phyloP scores from a whole-genome alignment of 2,797 vertebrate genomes.

The Micropoecilia bifurca region DNA sequence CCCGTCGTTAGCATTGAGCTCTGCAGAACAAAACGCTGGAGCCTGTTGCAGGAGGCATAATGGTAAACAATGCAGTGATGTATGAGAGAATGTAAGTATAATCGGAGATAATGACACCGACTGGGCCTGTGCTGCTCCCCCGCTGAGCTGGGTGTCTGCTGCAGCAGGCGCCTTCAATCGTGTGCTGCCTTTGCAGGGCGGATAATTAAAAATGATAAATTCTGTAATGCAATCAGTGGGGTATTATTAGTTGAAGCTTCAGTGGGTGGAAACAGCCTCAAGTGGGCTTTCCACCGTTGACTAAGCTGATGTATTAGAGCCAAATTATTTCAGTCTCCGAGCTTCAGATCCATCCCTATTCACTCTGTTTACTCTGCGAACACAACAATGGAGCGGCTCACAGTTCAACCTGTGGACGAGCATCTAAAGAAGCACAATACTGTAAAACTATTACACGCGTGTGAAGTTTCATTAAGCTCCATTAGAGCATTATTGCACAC shows the following conservation, averaged over 20 bases:
- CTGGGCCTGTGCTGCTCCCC: conserved; percentile 33
- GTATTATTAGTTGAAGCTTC: conserved; percentile 60
- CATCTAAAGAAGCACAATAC: conserved; percentile 9
- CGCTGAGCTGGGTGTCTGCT: conserved; percentile 14
- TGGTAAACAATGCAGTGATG: conserved; percentile 65
- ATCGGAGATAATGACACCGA: conserved; percentile 55
- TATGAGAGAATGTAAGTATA: conserved; percentile 49
- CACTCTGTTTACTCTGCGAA: conserved; percentile 2
- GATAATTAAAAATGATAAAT: conserved; percentile 70
- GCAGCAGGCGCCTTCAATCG: conserved; percentile 9
- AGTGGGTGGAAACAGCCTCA: conserved; percentile 46
- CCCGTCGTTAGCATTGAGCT: conserved; percentile 50
- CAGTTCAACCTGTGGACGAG: conserved; percentile 19
- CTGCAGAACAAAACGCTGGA: conserved; percentile 22
- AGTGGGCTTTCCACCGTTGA: conserved; percentile 45
- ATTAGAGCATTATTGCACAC: conserved; percentile 36
- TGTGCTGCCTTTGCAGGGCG: conserved; percentile 39
- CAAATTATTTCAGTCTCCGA: conserved; percentile 31
- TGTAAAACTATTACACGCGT: conserved; percentile 23
- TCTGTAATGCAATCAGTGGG: conserved; percentile 62
- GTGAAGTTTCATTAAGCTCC: conserved; percentile 50
- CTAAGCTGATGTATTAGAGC: conserved; percentile 46
- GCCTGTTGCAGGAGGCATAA: conserved; percentile 43
- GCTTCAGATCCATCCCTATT: conserved; percentile 15
- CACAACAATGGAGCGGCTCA: not conserved